Evolutionary conservation across 1,140 invertebrate species (phyloP), one percentile per base, ranked within the genome.

Genomic region (Fopius arisanus): DNA sequence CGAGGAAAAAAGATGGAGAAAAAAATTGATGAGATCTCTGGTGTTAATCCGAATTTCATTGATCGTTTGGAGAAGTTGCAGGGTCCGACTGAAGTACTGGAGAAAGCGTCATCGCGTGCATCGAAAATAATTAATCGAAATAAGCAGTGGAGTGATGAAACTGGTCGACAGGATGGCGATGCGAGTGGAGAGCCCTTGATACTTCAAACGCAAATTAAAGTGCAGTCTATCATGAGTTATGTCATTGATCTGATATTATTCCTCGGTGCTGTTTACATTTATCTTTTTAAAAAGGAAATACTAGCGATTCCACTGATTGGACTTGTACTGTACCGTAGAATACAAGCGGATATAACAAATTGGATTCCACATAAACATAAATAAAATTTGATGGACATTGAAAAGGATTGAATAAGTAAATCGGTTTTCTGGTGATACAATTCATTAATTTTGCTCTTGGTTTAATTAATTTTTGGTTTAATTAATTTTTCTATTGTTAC

Each of bases 221-320:
- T 94, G 0, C 89, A 91, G 59, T 90, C 90, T 5, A 90, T 89
- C 0, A 85, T 94, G 1, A 92, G 91, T 78, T 94, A 93, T 78
- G 84, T 91, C 7, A 93, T 93, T 0, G 93, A 94, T 81, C 78
- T 94, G 62, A 91, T 91, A 37, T 89, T 94, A 76, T 89, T 94
- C 66, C 62, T 92, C 14, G 90, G 94, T 0, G 94, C 94, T 4
- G 48, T 83, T 10, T 88, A 88, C 66, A 88, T 95, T 40, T 95
- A 95, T 82, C 82, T 94, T 10, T 95, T 94, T 79, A 93, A 93
- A 79, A 93, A 93, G 78, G 93, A 94, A 81, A 87, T 91, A 67
- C 86, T 95, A 19, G 93, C 93, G 0, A 89, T 96, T 72, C 94
- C 94, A 21, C 91, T 95, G 75, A 89, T 96, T 67, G 89, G 91